phyloP scores from a whole-genome alignment of 2,888 invertebrate species.

The Eustalomyia histrio region DNA sequence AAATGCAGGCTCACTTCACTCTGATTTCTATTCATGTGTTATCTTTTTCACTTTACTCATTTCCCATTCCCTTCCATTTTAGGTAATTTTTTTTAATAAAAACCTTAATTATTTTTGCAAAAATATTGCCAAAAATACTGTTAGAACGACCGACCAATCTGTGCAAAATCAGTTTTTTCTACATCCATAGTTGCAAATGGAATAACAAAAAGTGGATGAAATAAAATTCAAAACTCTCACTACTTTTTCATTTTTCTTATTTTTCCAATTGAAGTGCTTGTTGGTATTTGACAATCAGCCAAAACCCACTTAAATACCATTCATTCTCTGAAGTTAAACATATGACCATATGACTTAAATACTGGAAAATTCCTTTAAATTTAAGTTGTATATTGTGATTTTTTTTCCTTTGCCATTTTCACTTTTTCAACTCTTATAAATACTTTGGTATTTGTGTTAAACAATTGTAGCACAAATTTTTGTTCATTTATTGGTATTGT shows the following conservation, averaged over 20 bases:
- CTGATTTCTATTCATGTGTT: too few species aligned
- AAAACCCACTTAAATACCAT: conserved; percentile 32
- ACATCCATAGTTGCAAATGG: too few species aligned
- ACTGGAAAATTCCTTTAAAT: not conserved
- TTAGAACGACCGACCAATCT: too few species aligned
- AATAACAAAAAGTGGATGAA: too few species aligned
- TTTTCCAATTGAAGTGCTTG: not conserved
- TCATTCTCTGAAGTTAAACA: not conserved
- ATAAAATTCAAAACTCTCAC: too few species aligned
- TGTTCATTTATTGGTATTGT: not conserved
- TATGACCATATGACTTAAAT: not conserved
- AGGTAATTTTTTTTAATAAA: too few species aligned
- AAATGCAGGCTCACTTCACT: too few species aligned
- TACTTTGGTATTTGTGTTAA: not conserved
- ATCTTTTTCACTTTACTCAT: too few species aligned
- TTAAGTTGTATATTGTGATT: not conserved
- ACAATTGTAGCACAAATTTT: conserved; percentile 4
- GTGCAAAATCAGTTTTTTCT: too few species aligned
- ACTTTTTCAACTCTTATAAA: not conserved
- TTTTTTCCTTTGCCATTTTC: not conserved
- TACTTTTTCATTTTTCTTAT: not conserved
- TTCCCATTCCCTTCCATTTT: too few species aligned
- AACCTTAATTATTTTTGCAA: too few species aligned
- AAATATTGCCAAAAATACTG: too few species aligned
- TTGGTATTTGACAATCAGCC: conserved; percentile 32